Conservation (phyloP, 2,113 vertebrate genomes). For the Otus sunia region DNA sequence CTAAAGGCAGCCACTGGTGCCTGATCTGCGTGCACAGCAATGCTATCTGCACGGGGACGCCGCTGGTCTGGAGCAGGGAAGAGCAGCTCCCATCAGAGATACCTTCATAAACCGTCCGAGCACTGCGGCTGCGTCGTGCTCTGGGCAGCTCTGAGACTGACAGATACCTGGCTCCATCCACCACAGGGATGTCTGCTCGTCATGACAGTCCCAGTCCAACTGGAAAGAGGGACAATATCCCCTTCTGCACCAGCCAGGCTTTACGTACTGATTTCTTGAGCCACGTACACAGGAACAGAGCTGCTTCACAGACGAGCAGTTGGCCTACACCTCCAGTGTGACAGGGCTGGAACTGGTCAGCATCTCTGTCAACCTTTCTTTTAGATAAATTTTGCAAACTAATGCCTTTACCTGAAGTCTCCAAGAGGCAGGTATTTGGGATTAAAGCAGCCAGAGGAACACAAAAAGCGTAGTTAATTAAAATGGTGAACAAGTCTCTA, state of each 20-base stretch:
- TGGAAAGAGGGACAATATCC: not conserved
- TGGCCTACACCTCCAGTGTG: not conserved
- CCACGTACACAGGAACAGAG: not conserved
- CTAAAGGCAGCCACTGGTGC: not conserved
- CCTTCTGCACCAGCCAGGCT: not conserved
- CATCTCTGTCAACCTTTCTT: not conserved
- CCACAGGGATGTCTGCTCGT: not conserved
- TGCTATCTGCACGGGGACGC: not conserved
- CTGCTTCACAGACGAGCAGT: not conserved
- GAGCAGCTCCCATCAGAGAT: not conserved
- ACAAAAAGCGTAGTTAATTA: not conserved
- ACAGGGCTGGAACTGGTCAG: not conserved
- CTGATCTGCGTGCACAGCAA: not conserved
- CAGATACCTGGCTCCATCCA: not conserved
- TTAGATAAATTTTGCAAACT: not conserved
- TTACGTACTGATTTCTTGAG: not conserved
- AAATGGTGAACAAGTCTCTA: not conserved
- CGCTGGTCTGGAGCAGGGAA: not conserved
- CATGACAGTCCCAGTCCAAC: not conserved
- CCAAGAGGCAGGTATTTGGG: not conserved
- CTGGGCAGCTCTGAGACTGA: not conserved
- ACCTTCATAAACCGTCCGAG: not conserved
- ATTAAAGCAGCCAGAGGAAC: not conserved
- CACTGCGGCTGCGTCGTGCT: accelerated
- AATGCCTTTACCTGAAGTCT: not conserved